phyloP scores from a whole-genome alignment of 2,113 vertebrate species.

The Pungitius pungitius region DNA sequence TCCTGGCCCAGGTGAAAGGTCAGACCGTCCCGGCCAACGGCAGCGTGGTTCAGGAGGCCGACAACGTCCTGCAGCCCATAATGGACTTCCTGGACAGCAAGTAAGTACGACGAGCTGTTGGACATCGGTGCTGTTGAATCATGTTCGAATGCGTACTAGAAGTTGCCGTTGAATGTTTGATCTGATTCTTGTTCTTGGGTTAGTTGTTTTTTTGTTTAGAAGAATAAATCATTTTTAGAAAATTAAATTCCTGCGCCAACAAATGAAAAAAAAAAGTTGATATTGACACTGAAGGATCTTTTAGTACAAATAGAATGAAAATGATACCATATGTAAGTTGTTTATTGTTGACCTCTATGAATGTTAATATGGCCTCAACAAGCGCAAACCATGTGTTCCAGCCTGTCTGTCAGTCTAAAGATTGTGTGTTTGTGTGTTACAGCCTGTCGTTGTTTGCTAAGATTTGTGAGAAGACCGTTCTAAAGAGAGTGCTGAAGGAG shows the following conservation, averaged over 20 bases:
- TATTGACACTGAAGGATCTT: not conserved
- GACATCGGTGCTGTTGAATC: not conserved
- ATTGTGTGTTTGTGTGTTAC: constrained; percentile 41
- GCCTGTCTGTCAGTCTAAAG: constrained; percentile 39
- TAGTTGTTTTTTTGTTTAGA: not conserved
- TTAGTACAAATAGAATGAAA: not conserved
- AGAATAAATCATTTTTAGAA: not conserved
- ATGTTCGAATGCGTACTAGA: not conserved
- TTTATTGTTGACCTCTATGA: not conserved
- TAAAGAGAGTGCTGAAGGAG: constrained; percentile 97
- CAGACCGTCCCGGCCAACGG: constrained; percentile 95
- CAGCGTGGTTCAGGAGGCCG: constrained; percentile 92
- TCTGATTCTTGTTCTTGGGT: not conserved
- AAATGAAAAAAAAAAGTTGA: not conserved
- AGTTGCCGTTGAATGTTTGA: not conserved
- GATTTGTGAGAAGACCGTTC: constrained; percentile 98
- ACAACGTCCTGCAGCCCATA: constrained; percentile 96
- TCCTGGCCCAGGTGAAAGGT: constrained; percentile 95
- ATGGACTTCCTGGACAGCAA: constrained; percentile 99
- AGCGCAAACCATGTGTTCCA: not conserved
- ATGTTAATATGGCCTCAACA: not conserved
- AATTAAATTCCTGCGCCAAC: not conserved
- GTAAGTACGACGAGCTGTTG: constrained; percentile 75
- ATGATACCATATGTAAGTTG: not conserved
- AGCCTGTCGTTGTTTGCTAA: constrained; percentile 97